These are phyloP conservation scores for Phyllopteryx taeniolatus DNA, from an alignment of 2,113 vertebrate genomes.

Conservation along the genomic window DNA sequence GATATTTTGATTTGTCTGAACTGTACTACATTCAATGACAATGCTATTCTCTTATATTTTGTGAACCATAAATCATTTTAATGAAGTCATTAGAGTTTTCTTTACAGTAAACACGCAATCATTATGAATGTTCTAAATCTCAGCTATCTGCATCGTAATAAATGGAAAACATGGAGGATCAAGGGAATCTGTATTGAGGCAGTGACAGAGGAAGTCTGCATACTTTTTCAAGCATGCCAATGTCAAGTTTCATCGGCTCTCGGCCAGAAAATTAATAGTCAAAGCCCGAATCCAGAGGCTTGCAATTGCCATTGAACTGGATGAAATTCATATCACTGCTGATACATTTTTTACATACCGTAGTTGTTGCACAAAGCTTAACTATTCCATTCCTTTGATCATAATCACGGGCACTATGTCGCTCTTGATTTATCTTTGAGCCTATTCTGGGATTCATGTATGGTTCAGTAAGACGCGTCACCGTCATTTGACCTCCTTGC, in stretches of 20 bases:
- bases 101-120: neutral
- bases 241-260: slow-evolving; percentile 54
- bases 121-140: neutral
- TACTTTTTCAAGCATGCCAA: slow-evolving; percentile 23
- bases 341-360: slow-evolving; percentile 21
- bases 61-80: neutral
- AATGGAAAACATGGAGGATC: neutral
- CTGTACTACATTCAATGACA: neutral
- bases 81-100: neutral
- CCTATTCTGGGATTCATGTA: slow-evolving; percentile 38
- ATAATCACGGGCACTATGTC: slow-evolving; percentile 37
- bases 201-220: neutral
- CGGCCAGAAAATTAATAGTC: slow-evolving; percentile 43
- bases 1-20: neutral
- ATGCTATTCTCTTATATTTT: neutral
- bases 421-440: slow-evolving; percentile 29
- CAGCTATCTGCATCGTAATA: neutral
- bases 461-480: slow-evolving; percentile 25
- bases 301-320: slow-evolving; percentile 28
- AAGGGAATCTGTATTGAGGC: neutral
- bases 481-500: slow-evolving; percentile 34
- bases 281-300: slow-evolving; percentile 11
- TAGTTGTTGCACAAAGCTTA: slow-evolving; percentile 33
- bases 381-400: slow-evolving; percentile 44
- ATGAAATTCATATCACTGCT: slow-evolving; percentile 49